A percentile compares a stretch with the other conserved stretches of the same genome.
These are phyloP conservation scores for Colistium nudipinnis DNA, from an alignment of 2,113 vertebrate genomes.

Conservation along the genomic window DNA sequence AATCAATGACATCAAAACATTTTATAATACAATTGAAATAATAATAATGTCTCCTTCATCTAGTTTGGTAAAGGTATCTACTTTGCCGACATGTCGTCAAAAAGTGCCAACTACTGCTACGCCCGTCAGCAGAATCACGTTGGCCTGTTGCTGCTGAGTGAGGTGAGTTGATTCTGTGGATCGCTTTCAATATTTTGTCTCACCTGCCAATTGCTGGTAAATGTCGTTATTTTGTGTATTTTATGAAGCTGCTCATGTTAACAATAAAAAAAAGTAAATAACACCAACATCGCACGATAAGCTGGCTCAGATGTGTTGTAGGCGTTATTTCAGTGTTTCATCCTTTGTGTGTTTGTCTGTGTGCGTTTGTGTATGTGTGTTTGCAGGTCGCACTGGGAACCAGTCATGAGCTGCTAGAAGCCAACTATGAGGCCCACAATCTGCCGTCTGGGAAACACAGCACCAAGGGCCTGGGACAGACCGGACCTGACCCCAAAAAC, in stretches of 20 bases:
- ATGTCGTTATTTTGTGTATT: neutral
- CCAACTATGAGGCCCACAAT: constrained; percentile 83
- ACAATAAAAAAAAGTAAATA: no score
- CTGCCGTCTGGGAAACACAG: constrained; percentile 87
- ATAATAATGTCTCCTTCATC: constrained; percentile 29
- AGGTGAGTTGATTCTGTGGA: constrained; percentile 76
- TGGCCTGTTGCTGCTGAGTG: constrained; percentile 87
- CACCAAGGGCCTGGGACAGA: constrained; percentile 90
- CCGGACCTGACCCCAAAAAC: constrained; percentile 80
- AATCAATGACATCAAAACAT: neutral
- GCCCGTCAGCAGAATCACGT: constrained; percentile 78
- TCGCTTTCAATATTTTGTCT: neutral
- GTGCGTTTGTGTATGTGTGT: neutral
- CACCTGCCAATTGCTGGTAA: no score
- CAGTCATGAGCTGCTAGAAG: constrained; percentile 84
- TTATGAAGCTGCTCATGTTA: no score
- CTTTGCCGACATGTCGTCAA: constrained; percentile 94
- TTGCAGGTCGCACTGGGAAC: constrained; percentile 89
- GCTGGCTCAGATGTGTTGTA: neutral
- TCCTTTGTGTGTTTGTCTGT: neutral
- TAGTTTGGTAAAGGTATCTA: constrained; percentile 96
- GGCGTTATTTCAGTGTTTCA: no score
- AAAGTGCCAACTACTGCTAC: constrained; percentile 94
- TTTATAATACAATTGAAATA: neutral
- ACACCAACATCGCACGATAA: neutral